Conservation (phyloP, 1,140 invertebrate genomes). For the Drosophila ohnishii region DNA sequence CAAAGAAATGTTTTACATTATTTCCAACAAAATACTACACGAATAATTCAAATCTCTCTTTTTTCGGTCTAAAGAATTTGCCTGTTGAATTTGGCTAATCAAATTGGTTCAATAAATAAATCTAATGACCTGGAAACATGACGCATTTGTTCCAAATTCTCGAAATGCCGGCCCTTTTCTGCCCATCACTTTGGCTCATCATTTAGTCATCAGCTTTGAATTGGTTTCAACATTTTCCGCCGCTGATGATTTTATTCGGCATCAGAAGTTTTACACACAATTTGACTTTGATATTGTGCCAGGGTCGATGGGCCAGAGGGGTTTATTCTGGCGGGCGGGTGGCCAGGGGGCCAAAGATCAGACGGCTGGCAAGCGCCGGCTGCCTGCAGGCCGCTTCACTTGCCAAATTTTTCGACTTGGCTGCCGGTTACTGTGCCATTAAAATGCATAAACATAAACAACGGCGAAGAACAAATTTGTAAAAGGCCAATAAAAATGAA, state of each 20-base stretch:
- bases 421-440: slow-evolving; percentile 48
- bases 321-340: not conserved
- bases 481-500: slow-evolving; percentile 48
- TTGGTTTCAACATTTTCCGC: slow-evolving; percentile 50
- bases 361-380: slow-evolving; percentile 52
- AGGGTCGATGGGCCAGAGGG: slow-evolving; percentile 27
- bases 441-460: slow-evolving; percentile 65
- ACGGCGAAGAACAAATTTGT: slow-evolving; percentile 42
- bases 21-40: not conserved
- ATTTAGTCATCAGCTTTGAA: slow-evolving; percentile 50
- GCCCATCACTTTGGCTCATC: slow-evolving; percentile 36
- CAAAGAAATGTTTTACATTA: not conserved
- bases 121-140: slow-evolving; percentile 50
- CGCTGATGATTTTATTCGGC: slow-evolving; percentile 67
- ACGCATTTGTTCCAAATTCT: slow-evolving; percentile 24
- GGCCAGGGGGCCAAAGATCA: slow-evolving; percentile 24
- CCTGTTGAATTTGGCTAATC: slow-evolving; percentile 11
- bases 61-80: not conserved
- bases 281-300: slow-evolving; percentile 72
- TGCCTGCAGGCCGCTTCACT: slow-evolving; percentile 44
- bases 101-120: slow-evolving; percentile 41
- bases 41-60: not conserved
- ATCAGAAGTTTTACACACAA: slow-evolving; percentile 59
- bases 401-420: slow-evolving; percentile 52
- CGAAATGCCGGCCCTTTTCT: slow-evolving; percentile 24